These are phyloP conservation scores for Ictidomys tridecemlineatus DNA, from an alignment of 2,113 vertebrate genomes.

Conservation along the genomic window DNA sequence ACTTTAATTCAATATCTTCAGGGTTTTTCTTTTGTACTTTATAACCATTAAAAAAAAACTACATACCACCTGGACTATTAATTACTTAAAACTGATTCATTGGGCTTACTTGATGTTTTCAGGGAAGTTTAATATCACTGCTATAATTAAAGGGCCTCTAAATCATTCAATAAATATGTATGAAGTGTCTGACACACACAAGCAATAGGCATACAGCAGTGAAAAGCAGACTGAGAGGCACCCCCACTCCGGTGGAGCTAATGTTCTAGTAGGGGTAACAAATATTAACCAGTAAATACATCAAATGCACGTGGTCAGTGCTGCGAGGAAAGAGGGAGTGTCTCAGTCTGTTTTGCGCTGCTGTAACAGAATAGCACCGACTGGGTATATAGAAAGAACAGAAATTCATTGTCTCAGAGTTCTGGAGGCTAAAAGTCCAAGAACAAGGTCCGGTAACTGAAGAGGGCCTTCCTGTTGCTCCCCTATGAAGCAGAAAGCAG, in stretches of 20 bases:
- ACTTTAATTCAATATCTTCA: background rate
- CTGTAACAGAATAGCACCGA: background rate
- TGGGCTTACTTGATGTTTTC: conserved; percentile 20
- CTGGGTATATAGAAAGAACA: background rate
- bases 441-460: background rate
- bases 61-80: background rate
- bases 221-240: background rate
- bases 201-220: background rate
- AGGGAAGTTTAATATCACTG: conserved; percentile 41
- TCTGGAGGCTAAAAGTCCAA: background rate
- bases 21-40: background rate
- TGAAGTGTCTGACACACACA: background rate
- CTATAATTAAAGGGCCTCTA: conserved; percentile 1
- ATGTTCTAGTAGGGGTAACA: background rate
- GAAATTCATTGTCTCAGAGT: background rate
- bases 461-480: background rate
- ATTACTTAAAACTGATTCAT: conserved; percentile 26
- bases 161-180: conserved; percentile 9
- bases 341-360: background rate
- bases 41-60: background rate
- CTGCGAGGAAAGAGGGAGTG: background rate
- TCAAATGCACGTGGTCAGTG: background rate
- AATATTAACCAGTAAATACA: background rate
- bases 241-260: background rate
- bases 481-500: background rate